A percentile compares a stretch with the other conserved stretches of the same genome.
phyloP scores from a whole-genome alignment of 2,888 invertebrate genomes.

The Caenorhabditis sp. region DNA sequence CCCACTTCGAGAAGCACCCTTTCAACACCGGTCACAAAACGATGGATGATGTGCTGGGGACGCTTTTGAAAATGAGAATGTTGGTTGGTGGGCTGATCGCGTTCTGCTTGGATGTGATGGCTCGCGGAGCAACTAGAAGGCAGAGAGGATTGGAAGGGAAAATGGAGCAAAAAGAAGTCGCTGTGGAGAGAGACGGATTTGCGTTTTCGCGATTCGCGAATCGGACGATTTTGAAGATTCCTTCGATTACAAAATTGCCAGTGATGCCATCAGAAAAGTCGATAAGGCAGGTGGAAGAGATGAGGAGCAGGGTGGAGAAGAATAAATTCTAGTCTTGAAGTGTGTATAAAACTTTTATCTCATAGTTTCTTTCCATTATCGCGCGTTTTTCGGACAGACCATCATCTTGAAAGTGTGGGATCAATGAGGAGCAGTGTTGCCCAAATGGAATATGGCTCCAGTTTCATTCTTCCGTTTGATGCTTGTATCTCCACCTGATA shows the following conservation, averaged over 20 bases:
- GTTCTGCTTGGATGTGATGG: conserved; percentile 84
- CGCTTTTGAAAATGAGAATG: conserved; percentile 79
- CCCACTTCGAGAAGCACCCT: conserved; percentile 64
- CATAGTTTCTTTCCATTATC: too few relatives aligned
- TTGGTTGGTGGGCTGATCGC: conserved; percentile 84
- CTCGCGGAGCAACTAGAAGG: conserved; percentile 70
- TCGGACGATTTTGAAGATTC: conserved; percentile 43
- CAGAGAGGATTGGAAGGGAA: conserved; percentile 70
- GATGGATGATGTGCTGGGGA: conserved; percentile 74
- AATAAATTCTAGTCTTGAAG: too few relatives aligned
- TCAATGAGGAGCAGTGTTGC: too few relatives aligned
- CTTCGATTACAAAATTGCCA: conserved; percentile 34
- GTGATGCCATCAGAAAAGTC: conserved; percentile 47
- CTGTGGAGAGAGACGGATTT: conserved; percentile 42
- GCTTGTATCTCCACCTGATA: too few relatives aligned
- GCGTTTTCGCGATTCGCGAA: conserved; percentile 44
- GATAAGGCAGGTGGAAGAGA: conserved; percentile 34
- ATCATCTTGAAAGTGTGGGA: too few relatives aligned
- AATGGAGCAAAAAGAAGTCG: not conserved
- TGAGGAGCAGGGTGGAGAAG: conserved; percentile 6
- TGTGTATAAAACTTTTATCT: too few relatives aligned
- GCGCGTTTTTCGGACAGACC: too few relatives aligned
- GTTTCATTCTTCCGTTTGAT: too few relatives aligned
- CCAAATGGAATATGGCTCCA: too few relatives aligned
- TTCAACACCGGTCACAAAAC: conserved; percentile 55